These are phyloP conservation scores for Vicugna pacos DNA, from an alignment of 2,113 vertebrate species.

Conservation along the genomic window DNA sequence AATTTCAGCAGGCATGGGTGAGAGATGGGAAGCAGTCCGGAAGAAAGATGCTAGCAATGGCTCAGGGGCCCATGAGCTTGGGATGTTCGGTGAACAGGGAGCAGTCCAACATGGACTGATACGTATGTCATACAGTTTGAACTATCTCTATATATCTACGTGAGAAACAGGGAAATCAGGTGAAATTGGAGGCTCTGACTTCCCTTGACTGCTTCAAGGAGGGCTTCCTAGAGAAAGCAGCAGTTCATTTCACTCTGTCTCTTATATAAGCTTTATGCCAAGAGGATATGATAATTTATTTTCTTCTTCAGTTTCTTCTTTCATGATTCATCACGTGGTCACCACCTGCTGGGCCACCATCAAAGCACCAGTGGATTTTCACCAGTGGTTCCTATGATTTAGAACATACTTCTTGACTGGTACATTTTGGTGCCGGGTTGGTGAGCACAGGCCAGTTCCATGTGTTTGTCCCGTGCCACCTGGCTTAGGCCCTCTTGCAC, in stretches of 20 bases:
- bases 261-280: not conserved
- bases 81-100: not conserved
- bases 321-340: not conserved
- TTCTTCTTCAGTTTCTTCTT: constrained; percentile 42
- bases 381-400: constrained; percentile 10
- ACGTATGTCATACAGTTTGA: not conserved
- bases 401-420: constrained; percentile 32
- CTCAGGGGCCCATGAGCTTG: not conserved
- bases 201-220: not conserved
- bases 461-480: constrained; percentile 30
- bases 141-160: not conserved
- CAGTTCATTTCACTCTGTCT: not conserved
- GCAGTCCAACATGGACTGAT: not conserved
- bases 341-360: not conserved
- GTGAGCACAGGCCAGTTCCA: constrained; percentile 37
- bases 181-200: not conserved
- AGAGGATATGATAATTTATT: not conserved
- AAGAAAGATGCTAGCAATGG: not conserved
- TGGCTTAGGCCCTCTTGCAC: not conserved
- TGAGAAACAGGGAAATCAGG: not conserved
- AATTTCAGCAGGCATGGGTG: not conserved
- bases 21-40: not conserved
- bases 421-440: not conserved
- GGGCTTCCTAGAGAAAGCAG: not conserved
- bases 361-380: constrained; percentile 36